phyloP scores from a whole-genome alignment of 2,113 vertebrate genomes.

The Pterocles gutturalis region DNA sequence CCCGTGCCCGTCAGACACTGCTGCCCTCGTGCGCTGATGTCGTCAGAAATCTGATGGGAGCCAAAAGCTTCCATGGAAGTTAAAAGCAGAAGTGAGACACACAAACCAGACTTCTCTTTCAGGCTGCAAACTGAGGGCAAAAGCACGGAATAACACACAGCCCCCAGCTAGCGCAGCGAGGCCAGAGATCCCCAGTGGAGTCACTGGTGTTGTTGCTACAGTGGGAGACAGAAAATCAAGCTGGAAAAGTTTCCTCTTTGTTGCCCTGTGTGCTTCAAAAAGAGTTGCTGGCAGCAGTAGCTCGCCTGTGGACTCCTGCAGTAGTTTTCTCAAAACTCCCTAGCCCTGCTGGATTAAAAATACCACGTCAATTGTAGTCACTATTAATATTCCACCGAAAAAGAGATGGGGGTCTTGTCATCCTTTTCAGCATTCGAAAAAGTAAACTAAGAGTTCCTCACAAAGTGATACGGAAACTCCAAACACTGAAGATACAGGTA shows the following conservation, averaged over 20 bases:
- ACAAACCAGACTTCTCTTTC: not conserved
- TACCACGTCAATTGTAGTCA: rapidly evolving
- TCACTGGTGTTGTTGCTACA: not conserved
- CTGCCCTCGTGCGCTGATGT: not conserved
- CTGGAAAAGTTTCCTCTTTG: not conserved
- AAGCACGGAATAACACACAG: rapidly evolving
- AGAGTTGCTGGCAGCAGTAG: not conserved
- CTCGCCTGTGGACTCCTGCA: not conserved
- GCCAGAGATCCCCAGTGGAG: not conserved
- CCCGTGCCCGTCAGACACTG: not conserved
- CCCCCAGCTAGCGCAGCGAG: not conserved
- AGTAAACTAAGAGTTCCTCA: not conserved
- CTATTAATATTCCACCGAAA: not conserved
- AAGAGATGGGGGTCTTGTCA: not conserved
- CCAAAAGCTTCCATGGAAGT: not conserved
- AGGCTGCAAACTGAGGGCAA: not conserved
- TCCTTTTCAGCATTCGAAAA: not conserved
- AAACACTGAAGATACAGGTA: not conserved
- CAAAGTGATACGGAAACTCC: not conserved
- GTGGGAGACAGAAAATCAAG: not conserved
- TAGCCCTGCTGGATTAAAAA: not conserved
- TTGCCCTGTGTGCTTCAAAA: not conserved
- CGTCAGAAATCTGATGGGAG: not conserved
- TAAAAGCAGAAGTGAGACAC: not conserved
- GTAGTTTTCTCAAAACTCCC: not conserved